Evolutionary conservation across 2,113 vertebrate species (phyloP).

Genomic region (Tragelaphus buxtoni): DNA sequence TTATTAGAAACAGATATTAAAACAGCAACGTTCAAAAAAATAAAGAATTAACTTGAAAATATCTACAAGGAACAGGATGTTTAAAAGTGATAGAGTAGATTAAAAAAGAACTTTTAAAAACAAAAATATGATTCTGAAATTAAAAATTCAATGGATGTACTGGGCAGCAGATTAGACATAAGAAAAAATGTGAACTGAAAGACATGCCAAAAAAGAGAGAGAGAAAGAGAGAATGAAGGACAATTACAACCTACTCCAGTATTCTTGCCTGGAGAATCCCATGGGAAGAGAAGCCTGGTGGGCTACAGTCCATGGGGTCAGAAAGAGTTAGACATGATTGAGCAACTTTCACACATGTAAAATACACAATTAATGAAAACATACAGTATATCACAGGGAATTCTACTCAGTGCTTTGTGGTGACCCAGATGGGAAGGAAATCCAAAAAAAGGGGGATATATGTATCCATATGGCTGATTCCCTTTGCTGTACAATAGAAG

Average conservation of each 20-base stretch:
- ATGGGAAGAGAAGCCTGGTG: background rate
- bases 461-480: background rate
- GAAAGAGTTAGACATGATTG: background rate
- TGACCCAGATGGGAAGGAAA: background rate
- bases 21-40: conserved; percentile 1
- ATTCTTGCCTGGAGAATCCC: background rate
- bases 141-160: background rate
- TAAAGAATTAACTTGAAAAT: conserved; percentile 18
- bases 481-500: background rate
- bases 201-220: background rate
- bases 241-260: background rate
- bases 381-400: background rate
- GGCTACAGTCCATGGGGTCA: background rate
- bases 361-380: background rate
- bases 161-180: background rate
- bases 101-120: background rate
- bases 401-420: background rate
- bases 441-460: background rate
- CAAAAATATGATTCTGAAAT: background rate
- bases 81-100: background rate
- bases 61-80: background rate
- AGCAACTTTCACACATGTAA: background rate
- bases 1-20: background rate
- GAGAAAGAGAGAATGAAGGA: background rate
- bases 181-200: conserved; percentile 3